Evolutionary conservation across 2,797 vertebrate genomes (phyloP).

Genomic region (Scyliorhinus canicula): DNA sequence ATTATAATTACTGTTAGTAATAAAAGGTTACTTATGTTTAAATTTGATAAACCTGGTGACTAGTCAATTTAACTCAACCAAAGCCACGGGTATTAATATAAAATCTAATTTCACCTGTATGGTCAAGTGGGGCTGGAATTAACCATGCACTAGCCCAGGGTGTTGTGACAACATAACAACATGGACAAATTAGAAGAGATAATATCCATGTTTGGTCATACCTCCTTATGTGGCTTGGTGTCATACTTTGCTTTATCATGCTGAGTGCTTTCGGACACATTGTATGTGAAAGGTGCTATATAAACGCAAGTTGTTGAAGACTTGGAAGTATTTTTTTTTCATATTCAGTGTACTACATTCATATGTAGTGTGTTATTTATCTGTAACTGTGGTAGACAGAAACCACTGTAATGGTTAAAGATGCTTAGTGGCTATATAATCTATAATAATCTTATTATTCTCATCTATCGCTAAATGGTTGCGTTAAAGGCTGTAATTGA

Average conservation of each 20-base stretch:
- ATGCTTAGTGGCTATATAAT: background rate
- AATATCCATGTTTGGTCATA: background rate
- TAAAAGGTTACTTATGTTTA: too few relatives aligned
- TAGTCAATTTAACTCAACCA: too few relatives aligned
- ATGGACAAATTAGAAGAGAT: background rate
- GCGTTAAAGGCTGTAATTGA: background rate
- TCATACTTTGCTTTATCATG: background rate
- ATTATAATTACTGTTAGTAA: too few relatives aligned
- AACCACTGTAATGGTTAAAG: background rate
- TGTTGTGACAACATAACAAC: too few relatives aligned
- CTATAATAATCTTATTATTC: background rate
- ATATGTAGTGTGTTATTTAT: background rate
- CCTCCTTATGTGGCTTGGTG: background rate
- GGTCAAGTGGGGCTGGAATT: too few relatives aligned
- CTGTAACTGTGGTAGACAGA: background rate
- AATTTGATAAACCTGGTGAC: too few relatives aligned
- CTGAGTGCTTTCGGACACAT: background rate
- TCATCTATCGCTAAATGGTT: background rate
- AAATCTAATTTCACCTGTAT: too few relatives aligned
- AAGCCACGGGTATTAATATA: too few relatives aligned
- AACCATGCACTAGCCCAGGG: too few relatives aligned
- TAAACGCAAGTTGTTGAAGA: background rate
- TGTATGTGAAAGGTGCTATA: background rate
- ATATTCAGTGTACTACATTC: background rate
- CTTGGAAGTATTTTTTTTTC: background rate